Evolutionary conservation across 2,113 vertebrate genomes (phyloP), one percentile per base, ranked within the genome.

Genomic region (Limnothrissa miodon): DNA sequence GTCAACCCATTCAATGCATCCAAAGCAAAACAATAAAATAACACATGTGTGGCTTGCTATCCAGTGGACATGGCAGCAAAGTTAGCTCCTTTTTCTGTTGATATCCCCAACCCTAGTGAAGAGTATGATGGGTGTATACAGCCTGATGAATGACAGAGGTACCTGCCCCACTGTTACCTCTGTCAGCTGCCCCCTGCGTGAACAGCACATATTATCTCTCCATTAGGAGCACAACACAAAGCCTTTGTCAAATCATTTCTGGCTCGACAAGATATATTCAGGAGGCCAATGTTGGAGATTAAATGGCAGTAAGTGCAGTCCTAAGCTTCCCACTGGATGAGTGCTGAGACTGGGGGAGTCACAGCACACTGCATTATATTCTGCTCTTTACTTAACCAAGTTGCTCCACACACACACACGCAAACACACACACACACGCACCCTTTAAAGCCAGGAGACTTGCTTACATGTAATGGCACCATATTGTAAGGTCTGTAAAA

Each of bases 191-290:
- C 29, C 66, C 36, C 66, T 36, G 66, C 2, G 66, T 13, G 17
- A 74, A 74, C 66, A 74, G 15, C 29, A 74, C 29, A 74, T 33
- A 74, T 74, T 36, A 74, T 74, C 66, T 74, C 33, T 36, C 66
- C 66, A 74, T 74, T 74, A 74, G 66, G 66, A 74, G 19, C 66
- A 74, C 23, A n/a, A 25, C 59, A 66, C 10, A 29, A 33, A 33
- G 66, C 66, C 33, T 15, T 74, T 74, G 66, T 33, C 66, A 74
- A 74, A 74, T 74, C 33, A 74, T 17, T 74, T 74, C 66, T 74
- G 66, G 51, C 66, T 5, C 13, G 29, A 74, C 42, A 74, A 39
- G 66, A 74, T 74, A 29, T 74, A 36, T 74, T 74, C 36, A 74
- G 66, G 36, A 33, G 66, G 29, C 29, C 66, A 13, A 13, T 74